These are phyloP conservation scores for Eupithecia abbreviata DNA, from an alignment of 2,888 invertebrate genomes.

Conservation along the genomic window DNA sequence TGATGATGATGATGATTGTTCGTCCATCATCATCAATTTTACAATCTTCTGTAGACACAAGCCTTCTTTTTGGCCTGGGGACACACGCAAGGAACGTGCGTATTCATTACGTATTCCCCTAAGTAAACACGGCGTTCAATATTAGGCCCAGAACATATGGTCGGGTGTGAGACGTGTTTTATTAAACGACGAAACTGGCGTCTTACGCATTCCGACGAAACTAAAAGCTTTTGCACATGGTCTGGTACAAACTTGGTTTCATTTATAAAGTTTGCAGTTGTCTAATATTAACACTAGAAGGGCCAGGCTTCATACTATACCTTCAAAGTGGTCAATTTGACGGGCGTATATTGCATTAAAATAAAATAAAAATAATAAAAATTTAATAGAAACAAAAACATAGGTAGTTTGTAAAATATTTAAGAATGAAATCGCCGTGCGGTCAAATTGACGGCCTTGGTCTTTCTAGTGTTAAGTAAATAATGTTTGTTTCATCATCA, in stretches of 20 bases:
- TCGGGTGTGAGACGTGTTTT: slow-evolving; percentile 61
- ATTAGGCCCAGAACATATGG: slow-evolving; percentile 63
- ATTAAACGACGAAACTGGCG: slow-evolving; percentile 56
- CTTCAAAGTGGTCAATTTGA: too few relatives aligned
- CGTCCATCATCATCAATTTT: background rate
- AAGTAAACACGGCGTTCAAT: slow-evolving; percentile 63
- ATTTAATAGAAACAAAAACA: too few relatives aligned
- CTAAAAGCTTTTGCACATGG: slow-evolving; percentile 26
- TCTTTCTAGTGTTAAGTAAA: too few relatives aligned
- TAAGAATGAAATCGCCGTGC: too few relatives aligned
- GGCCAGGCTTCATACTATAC: too few relatives aligned
- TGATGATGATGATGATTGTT: background rate
- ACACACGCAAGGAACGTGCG: slow-evolving; percentile 45
- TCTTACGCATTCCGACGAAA: slow-evolving; percentile 31
- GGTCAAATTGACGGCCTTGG: too few relatives aligned
- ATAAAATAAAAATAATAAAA: too few relatives aligned
- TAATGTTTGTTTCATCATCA: too few relatives aligned
- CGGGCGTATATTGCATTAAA: too few relatives aligned
- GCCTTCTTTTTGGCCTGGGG: background rate
- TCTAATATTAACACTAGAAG: too few relatives aligned
- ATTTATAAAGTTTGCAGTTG: background rate
- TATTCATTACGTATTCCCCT: slow-evolving; percentile 64
- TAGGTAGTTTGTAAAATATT: too few relatives aligned
- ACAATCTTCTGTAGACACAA: background rate
- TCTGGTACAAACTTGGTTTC: background rate